Evolutionary conservation across 2,113 vertebrate genomes (phyloP).

Genomic region (Platichthys stellatus): DNA sequence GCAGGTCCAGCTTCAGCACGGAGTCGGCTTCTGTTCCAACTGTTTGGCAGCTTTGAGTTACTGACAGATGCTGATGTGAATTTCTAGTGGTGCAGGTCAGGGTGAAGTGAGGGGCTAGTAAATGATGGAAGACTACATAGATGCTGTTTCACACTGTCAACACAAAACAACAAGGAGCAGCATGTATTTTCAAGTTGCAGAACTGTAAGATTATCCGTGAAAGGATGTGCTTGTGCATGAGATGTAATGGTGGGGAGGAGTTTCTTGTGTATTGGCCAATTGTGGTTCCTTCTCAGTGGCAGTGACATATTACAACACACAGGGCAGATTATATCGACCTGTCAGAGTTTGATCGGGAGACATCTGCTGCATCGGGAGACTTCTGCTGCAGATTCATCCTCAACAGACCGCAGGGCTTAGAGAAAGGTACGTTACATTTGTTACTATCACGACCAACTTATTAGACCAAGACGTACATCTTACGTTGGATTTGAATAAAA

Average conservation of each 20-base stretch:
- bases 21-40: too few species aligned
- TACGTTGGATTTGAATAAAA: too few species aligned
- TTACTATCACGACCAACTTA: too few species aligned
- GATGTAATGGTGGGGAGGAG: not conserved
- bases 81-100: not conserved
- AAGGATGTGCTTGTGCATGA: not conserved
- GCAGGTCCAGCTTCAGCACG: too few species aligned
- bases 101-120: not conserved
- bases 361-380: too few species aligned
- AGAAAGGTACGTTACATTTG: constrained; percentile 37
- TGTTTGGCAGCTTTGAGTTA: too few species aligned
- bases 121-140: not conserved
- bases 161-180: not conserved
- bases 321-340: not conserved
- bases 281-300: constrained; percentile 29
- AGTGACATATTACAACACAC: constrained; percentile 35
- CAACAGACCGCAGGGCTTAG: not conserved
- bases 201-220: not conserved
- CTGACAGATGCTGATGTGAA: too few species aligned
- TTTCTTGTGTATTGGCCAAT: not conserved
- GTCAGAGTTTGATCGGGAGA: not conserved
- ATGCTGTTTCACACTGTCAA: not conserved
- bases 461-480: too few species aligned
- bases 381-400: constrained; percentile 1
- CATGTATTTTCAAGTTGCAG: too few species aligned